Evolutionary conservation across 2,113 vertebrate species (phyloP), one percentile per base, ranked within the genome.

Genomic region (Dicerorhinus sumatrensis): DNA sequence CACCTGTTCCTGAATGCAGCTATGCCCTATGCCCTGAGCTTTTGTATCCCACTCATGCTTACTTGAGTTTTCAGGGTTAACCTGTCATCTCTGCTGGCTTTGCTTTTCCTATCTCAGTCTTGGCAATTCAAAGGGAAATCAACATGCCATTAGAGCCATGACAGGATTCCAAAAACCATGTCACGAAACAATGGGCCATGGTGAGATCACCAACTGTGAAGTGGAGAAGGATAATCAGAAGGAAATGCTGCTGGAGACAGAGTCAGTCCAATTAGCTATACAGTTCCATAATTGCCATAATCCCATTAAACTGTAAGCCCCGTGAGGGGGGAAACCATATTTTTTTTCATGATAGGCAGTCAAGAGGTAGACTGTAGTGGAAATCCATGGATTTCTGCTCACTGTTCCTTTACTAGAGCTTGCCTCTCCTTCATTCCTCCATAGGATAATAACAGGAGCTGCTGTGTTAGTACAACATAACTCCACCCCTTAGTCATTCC

Each of bases 401-500:
- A 86, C 5, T 21, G 3, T 39, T 36, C 31, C 42, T 62, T 48
- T 56, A 48, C 82, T 48, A 46, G 51, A 46, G 13, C 12, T 36
- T 18, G 12, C 3, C 4, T 82, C 27, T 8, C 36, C 14, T 75
- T 62, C 62, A 13, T 39, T 56, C 8, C 25, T 85, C 20, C n/a
- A 21, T 0, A 6, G 29, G 62, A 77, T 29, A 27, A 36, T 13
- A 62, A 21, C 0, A 36, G 51, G 42, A 62, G 39, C 36, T 23
- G 2, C 8, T 23, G 1, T 12, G 54, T 63, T 51, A 21, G n/a
- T 4, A 23, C 10, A 81, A 31, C 0, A 0, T 1, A 39, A 42
- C 12, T 25, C 33, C 8, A 36, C 9, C 16, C 18, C 36, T 62
- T 36, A 31, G 2, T 65, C 2, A 62, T 18, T 36, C 29, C 13